Base-by-base conservation (phyloP, 2,113 vertebrate genomes). In the Synchiropus splendidus region DNA sequence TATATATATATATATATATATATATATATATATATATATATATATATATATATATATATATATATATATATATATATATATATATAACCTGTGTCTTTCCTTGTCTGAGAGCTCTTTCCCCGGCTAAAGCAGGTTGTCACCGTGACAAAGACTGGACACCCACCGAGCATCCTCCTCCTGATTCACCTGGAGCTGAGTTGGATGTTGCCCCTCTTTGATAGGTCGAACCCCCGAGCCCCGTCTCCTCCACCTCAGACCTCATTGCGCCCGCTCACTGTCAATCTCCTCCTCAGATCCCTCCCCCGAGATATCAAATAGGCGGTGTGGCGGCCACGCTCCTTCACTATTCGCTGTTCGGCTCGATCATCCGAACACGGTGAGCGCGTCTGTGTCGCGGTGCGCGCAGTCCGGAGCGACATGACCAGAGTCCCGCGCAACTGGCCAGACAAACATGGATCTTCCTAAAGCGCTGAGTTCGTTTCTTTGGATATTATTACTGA, bases 401-500 rank as follows among this genome's bases (percentile, higher is more conserved):
- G 58, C 72, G 67, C 66, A 60, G 68, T 59, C 61, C 49, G 75
- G 69, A 79, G 66, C 74, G 82, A 67, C 64, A 86, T 85, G 84
- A 81, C 58, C 54, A 85, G 64, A 81, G 70, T 56, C 59, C 58
- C 78, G 81, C 77, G 54, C 59, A 71, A 57, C 72, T 70, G 75
- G 43, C 27, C 61, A 73, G 36, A 69, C 49, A 67, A 85, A 75
- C 70, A 87, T 87, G 86, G 84, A 83, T 80, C 75, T 67, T 55
- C 69, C 58, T 75, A 77, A 70, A 57, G 70, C 77, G 42, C 56
- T 81, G 48, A 12, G 65, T 37, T 59, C 70, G 62, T 13, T 86
- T 54, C 64, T 84, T 65, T 85, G 86, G 86, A 86, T 86, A 64
- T 82, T 86, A 82, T 18, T 77, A 49, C 64, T 83, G 60, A 72